Base-by-base conservation (phyloP, 1,140 invertebrate genomes). In the Drosophila tani region DNA sequence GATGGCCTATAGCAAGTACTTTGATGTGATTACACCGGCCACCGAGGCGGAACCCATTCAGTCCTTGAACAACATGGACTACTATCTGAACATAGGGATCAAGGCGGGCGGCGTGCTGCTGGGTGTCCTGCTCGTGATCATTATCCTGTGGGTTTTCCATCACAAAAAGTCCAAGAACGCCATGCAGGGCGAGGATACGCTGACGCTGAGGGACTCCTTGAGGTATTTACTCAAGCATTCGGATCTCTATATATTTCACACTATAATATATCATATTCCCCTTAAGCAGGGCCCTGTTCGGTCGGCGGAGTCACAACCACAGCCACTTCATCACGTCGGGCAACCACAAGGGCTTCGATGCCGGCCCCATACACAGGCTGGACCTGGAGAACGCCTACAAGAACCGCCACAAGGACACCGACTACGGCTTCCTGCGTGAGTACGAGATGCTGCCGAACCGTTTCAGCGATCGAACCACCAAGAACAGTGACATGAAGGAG, bases 351-450 rank as follows among this genome's bases (percentile, higher is more conserved):
- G 96, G 96, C 1, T 96, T 97, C 1, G 96, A 97, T 88, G 95
- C 97, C 94, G 95, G 96, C n/a, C 96, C 97, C 0, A 96, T 98
- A 76, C 92, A 95, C 1, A 95, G 95, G 85, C 93, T 93, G 4
- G 95, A 97, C 19, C 93, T 98, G 2, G 94, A 96, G 8, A 94
- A 95, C 56, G 95, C 96, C 0, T 98, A 96, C 80, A 94, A 96
- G 0, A 96, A 97, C 73, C 94, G 97, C 27, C 97, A 97, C 82
- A 95, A 96, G 41, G 97, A 98, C 93, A 97, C 96, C 0, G 97
- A 98, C 92, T 97, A 97, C 84, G 97, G 97, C 2, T 98, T 98
- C 93, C 95, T 97, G 85, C 96, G 97, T 57, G 97, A 98, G 91
- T 98, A 97, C 91, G 97, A 96, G 93, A 93, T 97, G 79, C 93